Evolutionary conservation across 2,888 invertebrate species (phyloP).

Genomic region (Marronus borbonicus): DNA sequence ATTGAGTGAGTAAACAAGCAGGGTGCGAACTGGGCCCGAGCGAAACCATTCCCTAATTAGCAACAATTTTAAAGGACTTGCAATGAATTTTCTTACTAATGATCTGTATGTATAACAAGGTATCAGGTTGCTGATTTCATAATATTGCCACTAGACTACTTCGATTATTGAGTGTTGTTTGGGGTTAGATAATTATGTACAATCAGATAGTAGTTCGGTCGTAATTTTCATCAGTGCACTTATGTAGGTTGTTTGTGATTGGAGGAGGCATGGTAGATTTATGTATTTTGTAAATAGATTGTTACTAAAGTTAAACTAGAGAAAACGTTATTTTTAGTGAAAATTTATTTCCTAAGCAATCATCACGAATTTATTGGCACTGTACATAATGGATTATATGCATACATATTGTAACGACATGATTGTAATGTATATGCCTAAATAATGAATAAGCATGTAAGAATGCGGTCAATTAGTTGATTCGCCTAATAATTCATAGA

Average conservation of each 20-base stretch:
- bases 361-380: conserved; percentile 5
- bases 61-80: conserved; percentile 18
- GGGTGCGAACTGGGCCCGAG: background rate
- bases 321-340: background rate
- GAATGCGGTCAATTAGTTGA: too few species aligned
- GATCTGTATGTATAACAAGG: background rate
- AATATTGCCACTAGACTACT: background rate
- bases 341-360: conserved; percentile 3
- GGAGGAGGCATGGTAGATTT: background rate
- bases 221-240: too few species aligned
- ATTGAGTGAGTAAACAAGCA: background rate
- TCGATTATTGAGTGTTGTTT: background rate
- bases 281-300: conserved; percentile 6
- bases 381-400: conserved; percentile 15
- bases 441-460: background rate
- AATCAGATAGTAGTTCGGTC: too few species aligned
- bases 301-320: background rate
- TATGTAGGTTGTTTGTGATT: conserved; percentile 6
- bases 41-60: conserved; percentile 4
- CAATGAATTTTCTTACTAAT: background rate
- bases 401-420: background rate
- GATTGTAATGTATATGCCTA: conserved; percentile 17
- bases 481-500: background rate
- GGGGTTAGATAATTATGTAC: conserved; percentile 8
- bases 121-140: background rate